Evolutionary conservation across 2,888 invertebrate genomes (phyloP), one percentile per base, ranked within the genome.

Genomic region (Noctua comes): DNA sequence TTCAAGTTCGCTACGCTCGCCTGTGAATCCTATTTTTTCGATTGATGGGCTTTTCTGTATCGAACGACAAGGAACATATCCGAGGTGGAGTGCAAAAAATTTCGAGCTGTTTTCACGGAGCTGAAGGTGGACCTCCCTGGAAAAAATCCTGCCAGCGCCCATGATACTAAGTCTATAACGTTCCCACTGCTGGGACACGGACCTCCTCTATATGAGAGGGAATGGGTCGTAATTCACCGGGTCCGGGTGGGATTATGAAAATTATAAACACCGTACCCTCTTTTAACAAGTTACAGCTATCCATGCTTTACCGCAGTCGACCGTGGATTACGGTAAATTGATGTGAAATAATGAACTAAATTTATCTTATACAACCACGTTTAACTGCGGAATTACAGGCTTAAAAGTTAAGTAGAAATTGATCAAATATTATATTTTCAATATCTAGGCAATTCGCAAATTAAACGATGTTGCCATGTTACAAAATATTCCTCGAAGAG

Each of bases 391-490:
- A 36, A 36, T n/a, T 40, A 36, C 21, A 27, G 21, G n/a, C 18
- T 46, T 36, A 2, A 10, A 36, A 36, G 27, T 36, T 76, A 2
- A 36, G 2, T 16, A 59, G 11, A 51, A 27, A 40, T 54, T 51
- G 11, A 62, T 51, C 31, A 21, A 66, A 66, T 16, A 10, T n/a
- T 31, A n/a, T 24, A 6, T 46, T 71, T 76, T 46, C 13, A 27
- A 36, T 69, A 62, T 48, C 3, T 54, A 31, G n/a, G 16, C 21
- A 64, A 68, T 54, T 64, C 64, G 13, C 16, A 59, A 68, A 66
- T 75, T 46, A 16, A 80, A 71, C 8, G 27, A 73, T 66, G 62
- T 76, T 68, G 62, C 46, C 31, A 71, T 71, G 62, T 64, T 40
- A 54, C 68, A n/a, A 54, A 71, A 81, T 76, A 40, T 62, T 48